These are phyloP conservation scores for Irena cyanogastra DNA, from an alignment of 2,113 vertebrate genomes.

Conservation along the genomic window DNA sequence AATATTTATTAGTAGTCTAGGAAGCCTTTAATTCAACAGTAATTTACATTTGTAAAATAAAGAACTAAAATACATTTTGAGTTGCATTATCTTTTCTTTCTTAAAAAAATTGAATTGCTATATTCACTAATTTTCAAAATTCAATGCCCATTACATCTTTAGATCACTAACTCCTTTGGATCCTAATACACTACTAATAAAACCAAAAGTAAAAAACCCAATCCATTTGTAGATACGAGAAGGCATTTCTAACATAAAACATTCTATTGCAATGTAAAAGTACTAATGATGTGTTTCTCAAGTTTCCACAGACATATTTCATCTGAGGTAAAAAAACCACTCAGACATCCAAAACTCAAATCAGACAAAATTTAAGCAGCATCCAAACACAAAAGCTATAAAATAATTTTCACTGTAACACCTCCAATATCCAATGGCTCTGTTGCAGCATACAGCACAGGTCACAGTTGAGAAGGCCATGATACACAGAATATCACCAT, in stretches of 20 bases:
- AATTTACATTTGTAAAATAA: not conserved
- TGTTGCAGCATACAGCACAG: too few species aligned
- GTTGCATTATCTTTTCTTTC: not conserved
- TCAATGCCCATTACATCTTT: not conserved
- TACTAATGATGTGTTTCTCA: not conserved
- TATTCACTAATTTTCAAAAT: not conserved
- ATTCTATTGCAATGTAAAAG: not conserved
- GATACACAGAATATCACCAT: too few species aligned
- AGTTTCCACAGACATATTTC: not conserved
- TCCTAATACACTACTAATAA: not conserved
- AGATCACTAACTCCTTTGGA: not conserved
- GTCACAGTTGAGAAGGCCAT: too few species aligned
- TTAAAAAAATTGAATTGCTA: not conserved
- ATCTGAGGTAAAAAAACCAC: not conserved
- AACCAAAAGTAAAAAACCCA: not conserved
- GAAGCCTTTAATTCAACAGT: not conserved
- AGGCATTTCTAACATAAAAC: not conserved
- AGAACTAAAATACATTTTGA: not conserved
- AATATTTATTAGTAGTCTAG: not conserved
- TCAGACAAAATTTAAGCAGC: not conserved
- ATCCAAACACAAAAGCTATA: fast-evolving
- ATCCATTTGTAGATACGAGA: not conserved
- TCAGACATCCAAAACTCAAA: not conserved
- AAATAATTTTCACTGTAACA: not conserved
- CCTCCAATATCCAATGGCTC: not conserved